Evolutionary conservation across 2,797 vertebrate genomes (phyloP).

Genomic region (Poeciliopsis infans): DNA sequence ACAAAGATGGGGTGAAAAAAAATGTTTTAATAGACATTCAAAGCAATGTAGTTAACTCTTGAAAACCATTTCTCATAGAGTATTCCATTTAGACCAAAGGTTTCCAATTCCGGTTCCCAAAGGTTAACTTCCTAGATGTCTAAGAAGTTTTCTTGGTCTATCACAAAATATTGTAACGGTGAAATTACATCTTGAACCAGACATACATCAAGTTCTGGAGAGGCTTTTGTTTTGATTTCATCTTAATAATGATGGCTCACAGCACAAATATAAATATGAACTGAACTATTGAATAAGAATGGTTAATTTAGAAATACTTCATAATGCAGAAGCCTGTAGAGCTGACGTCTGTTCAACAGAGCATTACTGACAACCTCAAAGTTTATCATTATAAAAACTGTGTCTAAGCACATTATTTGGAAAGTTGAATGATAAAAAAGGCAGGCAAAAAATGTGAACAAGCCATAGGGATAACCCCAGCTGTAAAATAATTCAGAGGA

Average conservation of each 20-base stretch:
- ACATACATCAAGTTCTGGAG: not conserved
- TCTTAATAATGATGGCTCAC: not conserved
- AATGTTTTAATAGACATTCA: conserved; percentile 30
- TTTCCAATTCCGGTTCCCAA: not conserved
- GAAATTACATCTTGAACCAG: not conserved
- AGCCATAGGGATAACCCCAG: not conserved
- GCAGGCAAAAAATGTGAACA: not conserved
- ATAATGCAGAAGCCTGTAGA: not conserved
- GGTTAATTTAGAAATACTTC: not conserved
- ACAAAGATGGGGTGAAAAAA: conserved; percentile 18
- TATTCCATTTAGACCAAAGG: not conserved
- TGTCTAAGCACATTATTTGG: not conserved
- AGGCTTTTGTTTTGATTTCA: not conserved
- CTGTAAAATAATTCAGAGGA: not conserved
- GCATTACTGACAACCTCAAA: not conserved
- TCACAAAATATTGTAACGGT: not conserved
- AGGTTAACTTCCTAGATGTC: not conserved
- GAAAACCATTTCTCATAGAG: not conserved
- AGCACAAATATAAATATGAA: not conserved
- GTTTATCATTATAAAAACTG: not conserved
- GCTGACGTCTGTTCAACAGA: not conserved
- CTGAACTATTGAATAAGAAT: not conserved
- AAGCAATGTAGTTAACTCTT: conserved; percentile 11
- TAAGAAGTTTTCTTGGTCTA: not conserved
- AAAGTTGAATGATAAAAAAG: not conserved